phyloP scores from a whole-genome alignment of 2,797 vertebrate genomes.

The Lepidocolaptes lacrymiger region DNA sequence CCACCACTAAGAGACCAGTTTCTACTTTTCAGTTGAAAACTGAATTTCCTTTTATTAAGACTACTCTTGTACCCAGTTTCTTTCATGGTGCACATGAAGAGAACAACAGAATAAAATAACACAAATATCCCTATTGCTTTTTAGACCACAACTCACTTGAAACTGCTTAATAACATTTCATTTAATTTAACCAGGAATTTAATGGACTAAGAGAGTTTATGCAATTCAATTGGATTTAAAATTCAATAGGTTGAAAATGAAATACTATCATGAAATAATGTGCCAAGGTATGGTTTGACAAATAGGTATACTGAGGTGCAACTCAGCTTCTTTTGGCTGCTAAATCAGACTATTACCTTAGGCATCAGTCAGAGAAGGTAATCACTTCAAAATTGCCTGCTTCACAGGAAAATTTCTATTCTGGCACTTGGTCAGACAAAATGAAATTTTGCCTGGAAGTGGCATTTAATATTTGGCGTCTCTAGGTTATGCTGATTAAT shows the following conservation, averaged over 20 bases:
- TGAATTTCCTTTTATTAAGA: neutral
- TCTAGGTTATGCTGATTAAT: neutral
- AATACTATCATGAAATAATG: neutral
- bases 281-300: neutral
- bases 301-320: neutral
- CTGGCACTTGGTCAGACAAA: neutral
- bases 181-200: neutral
- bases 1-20: neutral
- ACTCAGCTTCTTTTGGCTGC: neutral
- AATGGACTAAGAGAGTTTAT: neutral
- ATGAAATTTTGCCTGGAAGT: constrained; percentile 1
- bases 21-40: neutral
- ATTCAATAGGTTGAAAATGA: neutral
- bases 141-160: neutral
- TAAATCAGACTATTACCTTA: neutral
- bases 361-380: neutral
- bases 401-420: neutral
- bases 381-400: neutral
- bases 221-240: neutral
- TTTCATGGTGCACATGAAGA: neutral
- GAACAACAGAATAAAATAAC: neutral
- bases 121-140: neutral
- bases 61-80: neutral
- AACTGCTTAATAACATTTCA: neutral
- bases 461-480: neutral